phyloP scores from a whole-genome alignment of 2,888 invertebrate species.

The Drosophila maculinotata region DNA sequence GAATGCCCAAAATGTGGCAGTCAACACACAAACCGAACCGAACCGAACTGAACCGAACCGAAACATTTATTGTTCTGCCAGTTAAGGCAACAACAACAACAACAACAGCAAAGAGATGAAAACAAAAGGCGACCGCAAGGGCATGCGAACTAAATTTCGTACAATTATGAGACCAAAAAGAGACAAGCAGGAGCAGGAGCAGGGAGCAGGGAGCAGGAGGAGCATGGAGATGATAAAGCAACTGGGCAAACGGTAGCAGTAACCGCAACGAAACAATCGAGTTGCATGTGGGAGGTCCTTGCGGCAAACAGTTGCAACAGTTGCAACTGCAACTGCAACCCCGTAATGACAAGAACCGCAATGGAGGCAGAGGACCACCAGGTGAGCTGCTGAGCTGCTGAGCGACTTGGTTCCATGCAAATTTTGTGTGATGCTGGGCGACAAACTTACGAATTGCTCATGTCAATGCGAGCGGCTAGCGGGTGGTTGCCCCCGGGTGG shows the following conservation, averaged over 20 bases:
- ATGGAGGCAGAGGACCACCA: constrained; percentile 70
- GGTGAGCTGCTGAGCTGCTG: constrained; percentile 46
- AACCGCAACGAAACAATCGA: constrained; percentile 74
- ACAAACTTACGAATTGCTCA: constrained; percentile 83
- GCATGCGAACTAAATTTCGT: constrained; percentile 82
- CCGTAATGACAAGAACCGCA: constrained; percentile 76
- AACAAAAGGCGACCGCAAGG: constrained; percentile 76
- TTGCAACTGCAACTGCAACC: constrained; percentile 34
- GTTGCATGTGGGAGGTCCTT: constrained; percentile 77
- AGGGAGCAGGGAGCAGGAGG: constrained; percentile 14
- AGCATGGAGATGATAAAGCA: constrained; percentile 30
- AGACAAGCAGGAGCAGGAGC: constrained; percentile 17
- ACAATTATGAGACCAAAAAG: constrained; percentile 78
- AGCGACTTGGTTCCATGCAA: constrained; percentile 67
- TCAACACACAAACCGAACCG: constrained; percentile 15
- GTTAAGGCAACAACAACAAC: constrained; percentile 67
- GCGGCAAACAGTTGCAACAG: constrained; percentile 38
- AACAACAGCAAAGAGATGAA: constrained; percentile 22
- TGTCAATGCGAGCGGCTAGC: constrained; percentile 66
- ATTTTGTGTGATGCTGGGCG: constrained; percentile 74
- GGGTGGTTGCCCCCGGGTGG: constrained; percentile 54
- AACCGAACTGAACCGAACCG: constrained; percentile 45
- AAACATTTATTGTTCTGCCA: constrained; percentile 81
- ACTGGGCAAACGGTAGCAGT: constrained; percentile 74
- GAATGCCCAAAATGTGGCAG: constrained; percentile 59